Conservation (phyloP, 2,113 vertebrate species). For the Alethe castanea region DNA sequence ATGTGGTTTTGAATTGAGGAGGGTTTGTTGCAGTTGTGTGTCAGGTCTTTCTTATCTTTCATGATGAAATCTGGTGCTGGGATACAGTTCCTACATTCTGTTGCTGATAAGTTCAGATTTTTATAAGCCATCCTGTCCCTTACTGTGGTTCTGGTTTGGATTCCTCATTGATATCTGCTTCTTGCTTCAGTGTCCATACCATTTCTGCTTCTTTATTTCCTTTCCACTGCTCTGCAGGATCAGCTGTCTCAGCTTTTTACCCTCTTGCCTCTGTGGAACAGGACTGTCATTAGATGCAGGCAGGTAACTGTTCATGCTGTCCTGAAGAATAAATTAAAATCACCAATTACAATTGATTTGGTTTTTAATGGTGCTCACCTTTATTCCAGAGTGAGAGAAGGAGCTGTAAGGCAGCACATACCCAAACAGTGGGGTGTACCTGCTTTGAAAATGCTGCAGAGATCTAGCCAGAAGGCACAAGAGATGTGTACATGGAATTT, state of each 20-base stretch:
- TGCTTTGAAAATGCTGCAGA: not conserved
- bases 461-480: not conserved
- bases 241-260: not conserved
- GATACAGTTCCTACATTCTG: not conserved
- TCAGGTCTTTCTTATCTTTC: not conserved
- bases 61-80: rapidly evolving
- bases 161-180: not conserved
- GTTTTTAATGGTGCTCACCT: not conserved
- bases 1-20: not conserved
- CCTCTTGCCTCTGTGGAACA: not conserved
- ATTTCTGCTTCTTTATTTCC: not conserved
- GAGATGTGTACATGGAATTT: not conserved
- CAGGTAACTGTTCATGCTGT: not conserved
- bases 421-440: not conserved
- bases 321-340: not conserved
- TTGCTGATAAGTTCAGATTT: not conserved
- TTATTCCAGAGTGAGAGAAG: not conserved
- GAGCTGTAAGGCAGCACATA: not conserved
- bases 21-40: not conserved
- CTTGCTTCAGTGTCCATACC: not conserved
- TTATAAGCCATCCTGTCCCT: not conserved
- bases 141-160: not conserved
- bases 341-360: not conserved
- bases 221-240: not conserved
- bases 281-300: not conserved